Evolutionary conservation across 2,888 invertebrate species (phyloP).

Genomic region (Metallyticus violacea): DNA sequence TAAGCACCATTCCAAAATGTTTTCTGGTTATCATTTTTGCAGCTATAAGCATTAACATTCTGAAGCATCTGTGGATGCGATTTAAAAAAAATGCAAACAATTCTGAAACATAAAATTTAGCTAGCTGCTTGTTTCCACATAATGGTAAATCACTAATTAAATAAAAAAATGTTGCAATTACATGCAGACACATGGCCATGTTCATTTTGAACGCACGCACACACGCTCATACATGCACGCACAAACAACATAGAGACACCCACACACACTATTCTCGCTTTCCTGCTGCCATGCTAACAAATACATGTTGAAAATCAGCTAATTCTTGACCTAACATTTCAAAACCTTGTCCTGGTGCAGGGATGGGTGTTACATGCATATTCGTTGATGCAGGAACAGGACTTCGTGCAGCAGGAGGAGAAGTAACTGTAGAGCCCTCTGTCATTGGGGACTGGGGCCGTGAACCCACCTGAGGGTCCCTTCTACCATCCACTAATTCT

Average conservation of each 20-base stretch:
- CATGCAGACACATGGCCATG: background rate
- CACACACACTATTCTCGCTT: slow-evolving; percentile 16
- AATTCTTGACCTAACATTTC: slow-evolving; percentile 49
- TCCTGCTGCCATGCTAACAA: slow-evolving; percentile 46
- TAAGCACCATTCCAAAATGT: background rate
- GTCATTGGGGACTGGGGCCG: background rate
- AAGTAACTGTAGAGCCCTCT: background rate
- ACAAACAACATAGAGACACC: background rate
- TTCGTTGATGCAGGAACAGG: slow-evolving; percentile 19
- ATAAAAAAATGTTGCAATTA: background rate
- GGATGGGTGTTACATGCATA: slow-evolving; percentile 24
- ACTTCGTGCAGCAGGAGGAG: slow-evolving; percentile 7
- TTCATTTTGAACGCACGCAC: background rate
- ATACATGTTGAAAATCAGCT: slow-evolving; percentile 49
- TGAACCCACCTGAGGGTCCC: slow-evolving; percentile 37
- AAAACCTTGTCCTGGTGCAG: slow-evolving; percentile 31
- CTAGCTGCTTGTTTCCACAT: background rate
- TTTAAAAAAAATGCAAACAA: background rate
- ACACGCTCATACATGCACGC: background rate
- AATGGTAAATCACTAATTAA: background rate
- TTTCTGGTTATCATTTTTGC: background rate
- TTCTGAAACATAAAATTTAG: background rate
- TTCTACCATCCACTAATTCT: slow-evolving; percentile 32
- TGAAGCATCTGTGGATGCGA: background rate
- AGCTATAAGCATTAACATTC: background rate